Evolutionary conservation across 2,797 vertebrate genomes (phyloP).

Genomic region (Babyrousa celebensis): DNA sequence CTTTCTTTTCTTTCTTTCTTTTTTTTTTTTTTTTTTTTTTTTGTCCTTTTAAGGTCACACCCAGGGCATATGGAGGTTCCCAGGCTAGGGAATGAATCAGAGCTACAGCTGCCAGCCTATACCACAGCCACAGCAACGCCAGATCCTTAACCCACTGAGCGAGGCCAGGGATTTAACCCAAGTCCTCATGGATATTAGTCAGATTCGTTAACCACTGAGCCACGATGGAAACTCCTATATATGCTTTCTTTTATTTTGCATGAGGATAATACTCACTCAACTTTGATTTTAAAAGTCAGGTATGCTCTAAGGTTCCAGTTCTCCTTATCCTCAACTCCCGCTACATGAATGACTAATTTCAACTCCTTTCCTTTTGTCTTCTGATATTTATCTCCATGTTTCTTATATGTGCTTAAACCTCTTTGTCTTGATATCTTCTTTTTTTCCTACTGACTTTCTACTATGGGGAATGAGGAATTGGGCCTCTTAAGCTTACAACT

Average conservation of each 20-base stretch:
- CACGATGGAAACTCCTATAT: too few species aligned
- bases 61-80: too few species aligned
- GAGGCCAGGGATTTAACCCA: too few species aligned
- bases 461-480: not conserved
- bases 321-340: not conserved
- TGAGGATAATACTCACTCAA: not conserved
- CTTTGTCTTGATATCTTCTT: not conserved
- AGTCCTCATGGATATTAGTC: too few species aligned
- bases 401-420: not conserved
- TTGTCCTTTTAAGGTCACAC: too few species aligned
- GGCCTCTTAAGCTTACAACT: not conserved
- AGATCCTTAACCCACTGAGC: too few species aligned
- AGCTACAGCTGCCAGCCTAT: too few species aligned
- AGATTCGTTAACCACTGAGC: too few species aligned
- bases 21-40: too few species aligned
- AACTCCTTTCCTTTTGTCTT: not conserved
- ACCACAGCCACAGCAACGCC: too few species aligned
- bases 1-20: too few species aligned
- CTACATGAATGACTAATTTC: not conserved
- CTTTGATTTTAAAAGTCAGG: constrained; percentile 18
- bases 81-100: too few species aligned
- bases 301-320: not conserved
- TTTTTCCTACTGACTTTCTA: not conserved
- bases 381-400: not conserved
- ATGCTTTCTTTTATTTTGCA: not conserved